Evolutionary conservation across 1,140 invertebrate genomes (phyloP).

Genomic region (Eriocheir sinensis): DNA sequence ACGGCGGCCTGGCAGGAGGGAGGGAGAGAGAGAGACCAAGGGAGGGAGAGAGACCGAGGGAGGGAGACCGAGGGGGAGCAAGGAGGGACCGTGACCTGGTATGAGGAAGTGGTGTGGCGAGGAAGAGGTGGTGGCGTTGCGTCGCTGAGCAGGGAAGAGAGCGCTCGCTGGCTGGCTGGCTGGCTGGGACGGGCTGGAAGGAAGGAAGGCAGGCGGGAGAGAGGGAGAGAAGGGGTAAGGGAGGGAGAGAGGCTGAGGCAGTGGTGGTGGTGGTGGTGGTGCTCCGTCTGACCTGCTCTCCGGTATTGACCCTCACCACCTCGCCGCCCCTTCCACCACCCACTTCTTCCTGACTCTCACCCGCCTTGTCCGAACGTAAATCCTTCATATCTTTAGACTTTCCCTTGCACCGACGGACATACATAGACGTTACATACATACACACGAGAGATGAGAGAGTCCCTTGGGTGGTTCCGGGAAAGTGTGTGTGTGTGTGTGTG

Average conservation of each 20-base stretch:
- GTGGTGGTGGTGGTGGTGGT: neutral
- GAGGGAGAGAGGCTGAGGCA: neutral
- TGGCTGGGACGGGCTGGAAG: neutral
- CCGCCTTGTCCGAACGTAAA: neutral
- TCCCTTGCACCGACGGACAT: neutral
- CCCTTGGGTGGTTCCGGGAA: neutral
- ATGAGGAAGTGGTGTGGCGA: conserved; percentile 18
- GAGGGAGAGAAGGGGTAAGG: neutral
- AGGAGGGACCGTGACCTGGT: neutral
- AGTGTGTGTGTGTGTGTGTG: neutral
- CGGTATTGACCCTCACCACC: conserved; percentile 19
- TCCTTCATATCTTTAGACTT: neutral
- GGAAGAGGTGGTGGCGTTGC: neutral
- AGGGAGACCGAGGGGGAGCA: conserved; percentile 30
- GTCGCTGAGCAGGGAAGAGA: neutral
- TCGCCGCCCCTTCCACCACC: neutral
- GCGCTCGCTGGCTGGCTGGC: neutral
- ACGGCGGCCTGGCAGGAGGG: neutral
- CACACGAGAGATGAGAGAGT: too few relatives aligned
- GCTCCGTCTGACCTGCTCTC: neutral
- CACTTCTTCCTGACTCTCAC: neutral
- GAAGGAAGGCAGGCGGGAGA: neutral
- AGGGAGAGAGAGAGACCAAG: neutral
- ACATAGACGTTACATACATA: too few relatives aligned
- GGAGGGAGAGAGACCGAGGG: neutral